phyloP scores from a whole-genome alignment of 1,140 invertebrate genomes.

The Drosophila biarmipes region DNA sequence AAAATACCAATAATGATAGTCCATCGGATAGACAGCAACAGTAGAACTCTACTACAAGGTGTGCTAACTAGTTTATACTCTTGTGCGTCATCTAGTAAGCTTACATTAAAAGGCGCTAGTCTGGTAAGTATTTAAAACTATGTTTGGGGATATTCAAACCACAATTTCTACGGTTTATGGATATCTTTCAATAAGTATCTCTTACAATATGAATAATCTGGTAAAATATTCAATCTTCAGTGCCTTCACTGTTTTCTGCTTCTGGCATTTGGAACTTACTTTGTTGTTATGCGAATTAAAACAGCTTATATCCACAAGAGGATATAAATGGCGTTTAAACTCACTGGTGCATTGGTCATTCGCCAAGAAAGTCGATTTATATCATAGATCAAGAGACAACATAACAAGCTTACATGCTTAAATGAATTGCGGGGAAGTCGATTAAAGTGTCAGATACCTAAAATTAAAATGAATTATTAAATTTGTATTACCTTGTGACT shows the following conservation, averaged over 20 bases:
- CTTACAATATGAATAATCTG: not conserved
- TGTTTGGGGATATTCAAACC: not conserved
- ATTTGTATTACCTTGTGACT: not conserved
- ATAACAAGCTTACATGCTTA: constrained; percentile 72
- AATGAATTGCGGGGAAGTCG: constrained; percentile 3
- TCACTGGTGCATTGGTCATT: constrained; percentile 63
- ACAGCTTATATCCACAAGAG: constrained; percentile 1
- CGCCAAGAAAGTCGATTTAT: constrained; percentile 82
- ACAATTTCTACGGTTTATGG: not conserved
- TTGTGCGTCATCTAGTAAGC: constrained; percentile 57
- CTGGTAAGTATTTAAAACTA: constrained; percentile 23
- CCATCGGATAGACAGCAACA: constrained; percentile 47
- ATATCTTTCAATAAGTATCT: not conserved
- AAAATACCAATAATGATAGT: constrained; percentile 50
- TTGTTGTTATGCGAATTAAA: constrained; percentile 18
- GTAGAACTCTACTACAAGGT: constrained; percentile 36
- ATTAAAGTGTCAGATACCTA: not conserved
- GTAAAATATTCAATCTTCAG: not conserved
- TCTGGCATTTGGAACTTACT: constrained; percentile 22
- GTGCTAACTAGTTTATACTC: constrained; percentile 6
- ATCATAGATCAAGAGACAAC: constrained; percentile 82
- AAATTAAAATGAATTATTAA: not conserved
- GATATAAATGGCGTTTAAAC: constrained; percentile 13
- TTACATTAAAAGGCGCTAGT: constrained; percentile 57
- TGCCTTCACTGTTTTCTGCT: not conserved